Evolutionary conservation across 1,140 invertebrate genomes (phyloP).

Genomic region (Lutraria rhynchaena): DNA sequence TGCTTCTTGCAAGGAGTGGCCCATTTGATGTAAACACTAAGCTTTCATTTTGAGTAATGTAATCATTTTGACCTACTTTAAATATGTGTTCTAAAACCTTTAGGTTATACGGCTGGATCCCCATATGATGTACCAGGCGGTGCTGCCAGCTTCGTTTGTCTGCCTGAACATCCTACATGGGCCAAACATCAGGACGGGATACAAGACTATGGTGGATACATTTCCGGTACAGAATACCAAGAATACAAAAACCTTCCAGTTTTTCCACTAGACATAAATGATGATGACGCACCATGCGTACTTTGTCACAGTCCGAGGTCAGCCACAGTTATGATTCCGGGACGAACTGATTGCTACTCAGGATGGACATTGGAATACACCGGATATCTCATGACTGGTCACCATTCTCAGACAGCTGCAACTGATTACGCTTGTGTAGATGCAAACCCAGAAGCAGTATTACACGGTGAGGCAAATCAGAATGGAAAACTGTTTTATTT

Average conservation of each 20-base stretch:
- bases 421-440: conserved; percentile 26
- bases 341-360: conserved; percentile 12
- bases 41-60: too few species aligned
- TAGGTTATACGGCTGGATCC: conserved; percentile 30
- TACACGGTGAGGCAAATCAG: neutral
- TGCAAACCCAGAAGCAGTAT: conserved; percentile 1
- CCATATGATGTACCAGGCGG: neutral
- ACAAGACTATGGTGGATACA: neutral
- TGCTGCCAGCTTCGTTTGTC: conserved; percentile 47
- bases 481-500: conserved; percentile 27
- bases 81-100: too few species aligned
- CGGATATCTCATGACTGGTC: neutral
- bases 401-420: neutral
- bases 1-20: too few species aligned
- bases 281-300: conserved; percentile 41
- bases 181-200: neutral
- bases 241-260: neutral
- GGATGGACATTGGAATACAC: conserved; percentile 29
- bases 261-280: conserved; percentile 6
- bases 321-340: conserved; percentile 41
- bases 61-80: neutral
- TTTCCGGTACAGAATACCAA: conserved; percentile 49
- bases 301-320: conserved; percentile 12
- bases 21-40: too few species aligned
- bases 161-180: conserved; percentile 36